phyloP scores from a whole-genome alignment of 2,888 invertebrate species.

The Cremastobaeus sp. region DNA sequence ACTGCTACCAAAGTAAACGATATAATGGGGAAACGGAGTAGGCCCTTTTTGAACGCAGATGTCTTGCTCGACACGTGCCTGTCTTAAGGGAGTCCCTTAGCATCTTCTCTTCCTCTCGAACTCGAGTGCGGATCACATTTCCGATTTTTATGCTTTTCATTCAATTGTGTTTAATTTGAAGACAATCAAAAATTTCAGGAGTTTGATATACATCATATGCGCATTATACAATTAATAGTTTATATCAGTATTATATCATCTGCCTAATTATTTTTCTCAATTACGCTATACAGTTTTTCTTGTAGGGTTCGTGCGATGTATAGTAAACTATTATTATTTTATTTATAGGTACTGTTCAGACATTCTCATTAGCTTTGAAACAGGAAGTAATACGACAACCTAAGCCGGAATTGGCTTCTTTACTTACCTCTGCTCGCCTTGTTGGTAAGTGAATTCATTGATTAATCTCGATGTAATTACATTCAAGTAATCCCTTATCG shows the following conservation, averaged over 20 bases:
- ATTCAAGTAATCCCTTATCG: slow-evolving; percentile 50
- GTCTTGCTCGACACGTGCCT: slow-evolving; percentile 70
- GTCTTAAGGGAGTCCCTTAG: slow-evolving; percentile 52
- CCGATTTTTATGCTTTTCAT: too few species aligned
- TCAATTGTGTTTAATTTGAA: too few species aligned
- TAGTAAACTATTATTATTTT: slow-evolving; percentile 56
- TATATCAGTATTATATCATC: too few species aligned
- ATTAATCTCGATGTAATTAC: slow-evolving; percentile 60
- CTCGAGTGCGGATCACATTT: slow-evolving; percentile 61
- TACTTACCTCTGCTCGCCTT: slow-evolving; percentile 33
- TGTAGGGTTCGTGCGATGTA: too few species aligned
- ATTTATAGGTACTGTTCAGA: slow-evolving; percentile 51
- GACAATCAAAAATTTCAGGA: too few species aligned
- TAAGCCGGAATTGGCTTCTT: slow-evolving; percentile 57
- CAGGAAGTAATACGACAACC: slow-evolving; percentile 60
- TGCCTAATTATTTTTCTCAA: too few species aligned
- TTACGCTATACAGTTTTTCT: too few species aligned
- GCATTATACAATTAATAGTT: too few species aligned
- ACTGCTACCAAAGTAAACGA: slow-evolving; percentile 61
- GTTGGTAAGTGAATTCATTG: slow-evolving; percentile 60
- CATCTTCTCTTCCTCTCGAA: slow-evolving; percentile 31
- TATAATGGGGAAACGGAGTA: slow-evolving; percentile 73
- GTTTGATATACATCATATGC: too few species aligned
- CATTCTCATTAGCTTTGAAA: slow-evolving; percentile 54
- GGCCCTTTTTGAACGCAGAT: slow-evolving; percentile 72